A percentile compares a stretch with the other conserved stretches of the same genome.
These are phyloP conservation scores for Spea bombifrons DNA, from an alignment of 2,113 vertebrate species.

Conservation along the genomic window DNA sequence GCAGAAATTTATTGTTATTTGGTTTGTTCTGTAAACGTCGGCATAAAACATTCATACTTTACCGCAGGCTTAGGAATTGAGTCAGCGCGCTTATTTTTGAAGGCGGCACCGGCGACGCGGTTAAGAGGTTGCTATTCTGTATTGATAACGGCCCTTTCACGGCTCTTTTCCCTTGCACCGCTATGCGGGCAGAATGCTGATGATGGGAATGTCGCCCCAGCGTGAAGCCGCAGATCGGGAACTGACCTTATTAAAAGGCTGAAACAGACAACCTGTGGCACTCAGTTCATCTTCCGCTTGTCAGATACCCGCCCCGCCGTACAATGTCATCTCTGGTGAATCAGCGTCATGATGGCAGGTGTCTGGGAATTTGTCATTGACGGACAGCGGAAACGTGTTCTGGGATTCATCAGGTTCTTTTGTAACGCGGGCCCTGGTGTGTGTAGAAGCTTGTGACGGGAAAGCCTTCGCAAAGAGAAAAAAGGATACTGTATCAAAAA, in stretches of 20 bases:
- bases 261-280: constrained; percentile 21
- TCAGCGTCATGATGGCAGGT: constrained; percentile 24
- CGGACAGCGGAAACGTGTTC: constrained; percentile 9
- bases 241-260: constrained; percentile 46
- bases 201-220: not conserved
- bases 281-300: constrained; percentile 29
- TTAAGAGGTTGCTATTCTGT: constrained; percentile 32
- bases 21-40: not conserved
- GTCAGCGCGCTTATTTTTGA: constrained; percentile 28
- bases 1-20: too few relatives aligned
- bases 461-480: too few relatives aligned
- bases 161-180: constrained; percentile 11
- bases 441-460: too few relatives aligned
- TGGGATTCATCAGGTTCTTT: not conserved
- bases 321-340: constrained; percentile 27
- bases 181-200: constrained; percentile 31
- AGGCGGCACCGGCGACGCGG: constrained; percentile 18
- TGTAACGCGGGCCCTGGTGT: too few relatives aligned
- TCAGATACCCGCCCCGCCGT: constrained; percentile 21
- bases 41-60: constrained; percentile 21
- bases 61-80: constrained; percentile 4
- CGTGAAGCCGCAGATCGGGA: not conserved
- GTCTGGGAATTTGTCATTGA: constrained; percentile 9
- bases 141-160: constrained; percentile 28
- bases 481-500: too few relatives aligned